Base-by-base conservation (phyloP, 2,797 vertebrate species). In the Chaenodraco wilsoni region DNA sequence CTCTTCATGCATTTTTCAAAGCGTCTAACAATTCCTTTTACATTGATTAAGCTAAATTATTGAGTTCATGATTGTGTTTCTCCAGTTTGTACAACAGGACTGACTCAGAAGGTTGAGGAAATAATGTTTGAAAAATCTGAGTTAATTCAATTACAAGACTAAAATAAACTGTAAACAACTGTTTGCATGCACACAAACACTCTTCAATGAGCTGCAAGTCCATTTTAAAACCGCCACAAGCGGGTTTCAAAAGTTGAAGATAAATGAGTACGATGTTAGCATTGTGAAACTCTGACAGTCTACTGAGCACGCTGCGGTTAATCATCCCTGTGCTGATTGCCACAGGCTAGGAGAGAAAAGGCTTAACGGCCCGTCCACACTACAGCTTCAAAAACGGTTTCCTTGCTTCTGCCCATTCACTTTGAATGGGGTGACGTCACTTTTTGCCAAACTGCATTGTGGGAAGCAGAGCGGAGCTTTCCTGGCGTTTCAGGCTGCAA, bases 191-290 rank as follows among this genome's bases (percentile, higher is more conserved):
- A 69, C 27, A 19, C 48, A 31, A 13, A 21, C 0, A 37, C 9
- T 40, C 43, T 49, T 40, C 9, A 17, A 19, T 40, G 14, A 57
- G 19, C 31, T 43, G 14, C 49, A 61, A 21, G 31, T 46, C 45
- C 1, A 2, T 58, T 67, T 41, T 27, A 31, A 48, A 48, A 1
- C 27, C 3, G 14, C 40, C 17, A 49, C 57, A 64, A 17, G 44
- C 57, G 12, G 6, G 21, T 51, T 64, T 77, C 46, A 11, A 19
- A 55, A n/a, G n/a, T 10, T 57, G 49, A 83, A 65, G 40, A 76
- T 46, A 67, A 83, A 76, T 76, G 19, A 85, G n/a, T 65, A 55
- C 76, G 48, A 81, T 57, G 61, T 78, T 62, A 51, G 19, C 27
- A 43, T 59, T 37, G 27, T 71, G 27, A 65, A 81, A 68, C 33